Evolutionary conservation across 2,888 invertebrate genomes (phyloP).

Genomic region (Apamea epomidion): DNA sequence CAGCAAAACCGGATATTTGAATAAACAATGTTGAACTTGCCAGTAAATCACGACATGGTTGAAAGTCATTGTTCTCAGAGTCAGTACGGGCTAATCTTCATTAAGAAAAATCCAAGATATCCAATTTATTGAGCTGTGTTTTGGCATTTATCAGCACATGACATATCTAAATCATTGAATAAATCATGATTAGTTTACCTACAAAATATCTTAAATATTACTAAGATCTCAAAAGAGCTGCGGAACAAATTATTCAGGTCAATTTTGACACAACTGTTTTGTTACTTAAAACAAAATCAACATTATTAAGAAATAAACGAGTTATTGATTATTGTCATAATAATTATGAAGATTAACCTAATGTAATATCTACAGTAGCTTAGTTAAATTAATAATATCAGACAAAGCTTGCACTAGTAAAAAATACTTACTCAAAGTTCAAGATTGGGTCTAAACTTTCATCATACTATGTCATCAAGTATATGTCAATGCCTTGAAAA

Average conservation of each 20-base stretch:
- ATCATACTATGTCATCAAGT: not conserved
- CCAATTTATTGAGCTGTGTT: not conserved
- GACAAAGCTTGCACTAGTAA: not conserved
- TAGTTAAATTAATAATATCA: not conserved
- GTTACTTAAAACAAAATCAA: not conserved
- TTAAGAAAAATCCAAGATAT: not conserved
- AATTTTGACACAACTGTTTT: not conserved
- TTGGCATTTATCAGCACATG: not conserved
- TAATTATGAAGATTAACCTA: not conserved
- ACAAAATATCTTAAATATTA: not conserved
- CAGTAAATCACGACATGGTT: not conserved
- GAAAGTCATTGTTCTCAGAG: not conserved
- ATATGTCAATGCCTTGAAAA: slow-evolving; percentile 10
- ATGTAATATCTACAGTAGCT: not conserved
- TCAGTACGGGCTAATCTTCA: not conserved
- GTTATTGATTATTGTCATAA: not conserved
- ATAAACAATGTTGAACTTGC: not conserved
- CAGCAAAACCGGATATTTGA: not conserved
- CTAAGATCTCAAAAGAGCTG: not conserved
- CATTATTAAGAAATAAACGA: not conserved
- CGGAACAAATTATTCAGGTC: not conserved
- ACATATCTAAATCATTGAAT: not conserved
- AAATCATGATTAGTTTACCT: not conserved
- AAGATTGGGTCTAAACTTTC: not conserved
- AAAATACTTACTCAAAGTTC: not conserved